phyloP scores from a whole-genome alignment of 2,113 vertebrate genomes.

The Gorsachius goisagi region DNA sequence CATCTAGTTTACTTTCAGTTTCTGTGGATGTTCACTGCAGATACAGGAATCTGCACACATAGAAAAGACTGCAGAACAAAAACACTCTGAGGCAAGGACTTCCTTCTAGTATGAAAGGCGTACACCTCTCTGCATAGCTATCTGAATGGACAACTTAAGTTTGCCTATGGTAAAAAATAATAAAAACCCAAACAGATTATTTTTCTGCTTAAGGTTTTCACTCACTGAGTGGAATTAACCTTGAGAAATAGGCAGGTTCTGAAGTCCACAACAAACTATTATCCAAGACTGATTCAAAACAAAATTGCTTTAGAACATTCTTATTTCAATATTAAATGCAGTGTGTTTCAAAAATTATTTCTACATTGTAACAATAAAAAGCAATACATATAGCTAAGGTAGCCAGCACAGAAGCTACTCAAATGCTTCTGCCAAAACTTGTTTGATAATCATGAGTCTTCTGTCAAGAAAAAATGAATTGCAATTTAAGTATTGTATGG shows the following conservation, averaged over 20 bases:
- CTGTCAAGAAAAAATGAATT: not conserved
- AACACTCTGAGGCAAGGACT: not conserved
- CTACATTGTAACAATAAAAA: not conserved
- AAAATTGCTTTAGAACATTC: not conserved
- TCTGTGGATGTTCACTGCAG: not conserved
- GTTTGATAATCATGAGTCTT: not conserved
- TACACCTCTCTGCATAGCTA: not conserved
- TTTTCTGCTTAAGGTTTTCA: not conserved
- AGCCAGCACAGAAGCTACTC: not conserved
- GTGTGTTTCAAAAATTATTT: not conserved
- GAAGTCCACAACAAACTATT: not conserved
- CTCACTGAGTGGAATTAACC: not conserved
- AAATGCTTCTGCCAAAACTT: not conserved
- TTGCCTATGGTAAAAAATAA: not conserved
- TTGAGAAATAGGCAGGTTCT: not conserved
- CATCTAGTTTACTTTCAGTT: not conserved
- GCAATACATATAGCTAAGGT: not conserved
- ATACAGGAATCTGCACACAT: fast-evolving
- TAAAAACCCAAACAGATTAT: not conserved
- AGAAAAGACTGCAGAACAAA: not conserved
- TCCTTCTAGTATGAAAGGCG: not conserved
- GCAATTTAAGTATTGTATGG: fast-evolving
- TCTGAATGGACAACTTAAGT: not conserved
- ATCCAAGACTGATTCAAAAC: not conserved
- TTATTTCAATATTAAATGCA: not conserved